Conservation (phyloP, 2,797 vertebrate genomes). For the Thamnophis elegans region DNA sequence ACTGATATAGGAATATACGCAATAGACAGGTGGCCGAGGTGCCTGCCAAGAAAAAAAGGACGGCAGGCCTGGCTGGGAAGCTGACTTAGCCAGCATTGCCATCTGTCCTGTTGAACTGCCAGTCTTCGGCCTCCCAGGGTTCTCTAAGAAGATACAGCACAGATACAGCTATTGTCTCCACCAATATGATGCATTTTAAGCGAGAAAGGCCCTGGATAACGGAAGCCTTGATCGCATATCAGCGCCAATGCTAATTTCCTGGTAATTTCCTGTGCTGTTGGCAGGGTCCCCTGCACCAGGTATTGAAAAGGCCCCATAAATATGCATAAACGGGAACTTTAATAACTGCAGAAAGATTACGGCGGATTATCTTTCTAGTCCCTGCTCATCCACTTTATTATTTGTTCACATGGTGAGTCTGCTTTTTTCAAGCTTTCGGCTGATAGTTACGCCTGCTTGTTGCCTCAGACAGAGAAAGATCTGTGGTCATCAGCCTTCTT, state of each 20-base stretch:
- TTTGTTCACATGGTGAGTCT: constrained; percentile 65
- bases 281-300: neutral
- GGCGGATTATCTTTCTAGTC: constrained; percentile 55
- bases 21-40: too few relatives aligned
- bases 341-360: constrained; percentile 23
- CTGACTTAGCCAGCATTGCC: too few relatives aligned
- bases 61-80: neutral
- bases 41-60: neutral
- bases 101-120: neutral
- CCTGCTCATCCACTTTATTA: constrained; percentile 44
- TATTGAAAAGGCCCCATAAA: constrained; percentile 1
- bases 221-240: neutral
- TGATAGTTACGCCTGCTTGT: neutral
- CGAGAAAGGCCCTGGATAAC: neutral
- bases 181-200: constrained; percentile 1
- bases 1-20: neutral
- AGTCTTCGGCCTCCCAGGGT: neutral
- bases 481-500: neutral
- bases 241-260: neutral
- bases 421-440: neutral
- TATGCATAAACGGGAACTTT: neutral
- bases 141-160: neutral
- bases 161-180: neutral
- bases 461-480: neutral
- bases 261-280: constrained; percentile 17